Evolutionary conservation across 1,140 invertebrate genomes (phyloP).

Genomic region (Ceratosolen solmsi): DNA sequence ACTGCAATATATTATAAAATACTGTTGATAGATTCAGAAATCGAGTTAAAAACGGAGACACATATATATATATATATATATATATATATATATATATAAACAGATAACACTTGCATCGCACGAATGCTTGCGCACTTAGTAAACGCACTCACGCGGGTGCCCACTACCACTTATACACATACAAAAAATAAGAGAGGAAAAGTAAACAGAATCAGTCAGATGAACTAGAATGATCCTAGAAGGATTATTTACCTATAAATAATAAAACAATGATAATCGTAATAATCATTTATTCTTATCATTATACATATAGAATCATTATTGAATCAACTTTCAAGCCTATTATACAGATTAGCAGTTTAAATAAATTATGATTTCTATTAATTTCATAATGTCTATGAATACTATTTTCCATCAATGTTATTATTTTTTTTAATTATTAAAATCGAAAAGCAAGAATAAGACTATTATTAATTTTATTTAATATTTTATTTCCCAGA

Average conservation of each 20-base stretch:
- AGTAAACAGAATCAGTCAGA: background rate
- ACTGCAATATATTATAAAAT: slow-evolving; percentile 40
- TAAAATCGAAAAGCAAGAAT: too few species aligned
- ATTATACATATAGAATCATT: background rate
- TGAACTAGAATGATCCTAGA: background rate
- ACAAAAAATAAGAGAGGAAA: background rate
- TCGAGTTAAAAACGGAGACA: background rate
- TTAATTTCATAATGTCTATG: background rate
- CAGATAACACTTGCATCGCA: background rate
- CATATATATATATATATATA: slow-evolving; percentile 2
- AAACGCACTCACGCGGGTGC: background rate
- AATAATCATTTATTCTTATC: slow-evolving; percentile 14
- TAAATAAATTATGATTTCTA: background rate
- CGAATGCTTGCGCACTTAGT: background rate
- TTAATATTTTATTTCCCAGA: too few species aligned
- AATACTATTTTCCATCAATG: too few species aligned
- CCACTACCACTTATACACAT: background rate
- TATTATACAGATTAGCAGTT: background rate
- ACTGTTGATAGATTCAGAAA: slow-evolving; percentile 39
- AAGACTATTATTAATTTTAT: too few species aligned
- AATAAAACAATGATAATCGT: slow-evolving; percentile 15
- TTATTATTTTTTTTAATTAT: too few species aligned
- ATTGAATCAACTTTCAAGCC: slow-evolving; percentile 18
- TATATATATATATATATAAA: background rate
- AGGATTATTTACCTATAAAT: slow-evolving; percentile 17